Evolutionary conservation across 2,113 vertebrate genomes (phyloP), one percentile per base, ranked within the genome.

Genomic region (Bos javanicus): DNA sequence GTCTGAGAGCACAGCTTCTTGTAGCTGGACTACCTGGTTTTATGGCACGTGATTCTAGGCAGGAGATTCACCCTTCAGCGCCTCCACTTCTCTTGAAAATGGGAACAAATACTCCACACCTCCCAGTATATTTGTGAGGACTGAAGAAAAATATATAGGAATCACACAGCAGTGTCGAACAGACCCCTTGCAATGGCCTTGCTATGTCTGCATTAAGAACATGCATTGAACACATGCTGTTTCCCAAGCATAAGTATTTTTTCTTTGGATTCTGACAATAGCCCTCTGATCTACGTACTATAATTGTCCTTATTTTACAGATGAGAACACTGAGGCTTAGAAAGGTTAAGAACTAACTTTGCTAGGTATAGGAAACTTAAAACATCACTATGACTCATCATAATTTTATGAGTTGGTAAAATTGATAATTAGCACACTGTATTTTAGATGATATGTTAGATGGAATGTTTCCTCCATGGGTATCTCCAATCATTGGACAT

Each of bases 341-440:
- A 57, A 91, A 89, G 88, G 43, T 52, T 67, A 52, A 16, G 74
- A 33, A 8, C 93, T 26, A 30, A 57, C 3, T 54, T 67, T 76
- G n/a, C 56, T 71, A 62, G 39, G 78, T 57, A 52, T 17, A 82
- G 76, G 86, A 85, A 39, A 80, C 19, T 67, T 83, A 86, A 83
- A 84, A 67, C 39, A 26, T 92, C 80, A 28, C 84, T 54, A 2
- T 90, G 94, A 97, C 80, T 96, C 94, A 91, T 74, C 33, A 30
- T 39, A 93, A 94, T 94, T 95, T 91, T 54, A 67, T 4, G 28
- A 82, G 36, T 80, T 95, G 30, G 43, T 92, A 59, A 91, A 95
- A 94, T 19, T 91, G 67, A 57, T 96, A 83, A 97, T 96, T 92
- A 90, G 17, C 83, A 83, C 33, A 28, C 19, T 87, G 30, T 90